Evolutionary conservation across 2,797 vertebrate genomes (phyloP), one percentile per base, ranked within the genome.

Genomic region (Ciconia nigra): DNA sequence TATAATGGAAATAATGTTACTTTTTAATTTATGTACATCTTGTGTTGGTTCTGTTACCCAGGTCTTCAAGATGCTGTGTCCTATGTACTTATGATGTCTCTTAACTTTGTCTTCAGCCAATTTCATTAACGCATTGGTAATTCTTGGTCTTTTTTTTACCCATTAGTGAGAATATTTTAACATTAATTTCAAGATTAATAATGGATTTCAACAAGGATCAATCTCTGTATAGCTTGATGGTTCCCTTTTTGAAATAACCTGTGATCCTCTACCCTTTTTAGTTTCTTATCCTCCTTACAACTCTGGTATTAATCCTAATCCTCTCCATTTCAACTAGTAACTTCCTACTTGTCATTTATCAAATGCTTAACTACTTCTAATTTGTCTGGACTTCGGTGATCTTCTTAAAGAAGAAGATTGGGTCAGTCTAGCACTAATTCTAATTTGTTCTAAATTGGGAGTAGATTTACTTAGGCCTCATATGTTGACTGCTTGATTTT

Each of bases 341-440:
- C 92, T 95, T 96, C 87, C 76, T 93, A 78, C 55, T 28, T 93
- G 93, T 70, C 52, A 46, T 94, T 59, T 95, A 12, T 87, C 22
- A 52, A 89, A 85, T 94, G 76, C 71, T 89, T 93, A 94, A 80
- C 84, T 91, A 57, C 83, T 90, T 73, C 52, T 92, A 42, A 93
- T 93, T 92, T 93, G 87, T 93, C 90, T 87, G 93, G 93, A 90
- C 92, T 96, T 95, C n/a, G 19, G 70, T 96, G 93, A 96, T 95
- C 96, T 92, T 93, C 96, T 97, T 95, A 97, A 62, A 97, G 90
- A 93, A 94, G 58, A 92, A 91, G 92, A 95, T 85, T 89, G 93
- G 37, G 95, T 94, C 92, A 87, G 96, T 95, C 93, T 91, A 92
- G 74, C 87, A 80, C 92, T 96, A 96, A 95, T 92, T 96, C 90